phyloP scores from a whole-genome alignment of 2,797 vertebrate genomes.

The Emys orbicularis region DNA sequence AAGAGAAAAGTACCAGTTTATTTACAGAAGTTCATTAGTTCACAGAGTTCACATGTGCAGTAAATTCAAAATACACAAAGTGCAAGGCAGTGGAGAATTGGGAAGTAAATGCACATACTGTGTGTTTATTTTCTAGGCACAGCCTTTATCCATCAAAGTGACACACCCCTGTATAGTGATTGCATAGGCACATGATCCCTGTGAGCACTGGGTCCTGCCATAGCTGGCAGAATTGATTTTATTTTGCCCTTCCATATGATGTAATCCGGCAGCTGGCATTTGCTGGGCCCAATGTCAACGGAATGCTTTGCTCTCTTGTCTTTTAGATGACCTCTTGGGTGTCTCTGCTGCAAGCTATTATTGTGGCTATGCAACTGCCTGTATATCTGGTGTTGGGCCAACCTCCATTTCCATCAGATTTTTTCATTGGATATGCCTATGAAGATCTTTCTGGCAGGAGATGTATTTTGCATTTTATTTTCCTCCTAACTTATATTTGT shows the following conservation, averaged over 20 bases:
- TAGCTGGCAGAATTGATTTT: constrained; percentile 27
- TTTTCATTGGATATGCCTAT: neutral
- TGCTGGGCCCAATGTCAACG: neutral
- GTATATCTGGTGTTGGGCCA: neutral
- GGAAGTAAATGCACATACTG: neutral
- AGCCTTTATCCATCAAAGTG: constrained; percentile 27
- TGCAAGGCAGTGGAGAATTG: neutral
- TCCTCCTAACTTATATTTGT: neutral
- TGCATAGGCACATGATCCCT: constrained; percentile 36
- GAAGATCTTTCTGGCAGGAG: neutral
- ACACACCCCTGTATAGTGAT: constrained; percentile 53
- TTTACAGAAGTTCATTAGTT: constrained; percentile 8
- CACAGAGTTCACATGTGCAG: neutral
- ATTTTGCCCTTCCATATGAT: constrained; percentile 26
- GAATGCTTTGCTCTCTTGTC: neutral
- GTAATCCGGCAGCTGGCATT: constrained; percentile 28
- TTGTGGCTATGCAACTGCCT: neutral
- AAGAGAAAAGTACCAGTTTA: neutral
- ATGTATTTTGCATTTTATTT: neutral
- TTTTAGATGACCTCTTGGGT: neutral
- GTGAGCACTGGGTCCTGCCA: constrained; percentile 29
- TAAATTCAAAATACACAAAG: neutral
- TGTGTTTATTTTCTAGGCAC: neutral
- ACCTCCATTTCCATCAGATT: neutral
- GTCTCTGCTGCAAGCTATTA: neutral